A percentile compares a stretch with the other conserved stretches of the same genome.
Evolutionary conservation across 2,797 vertebrate species (phyloP).

Genomic region (Pseudotriccus pelzelni): DNA sequence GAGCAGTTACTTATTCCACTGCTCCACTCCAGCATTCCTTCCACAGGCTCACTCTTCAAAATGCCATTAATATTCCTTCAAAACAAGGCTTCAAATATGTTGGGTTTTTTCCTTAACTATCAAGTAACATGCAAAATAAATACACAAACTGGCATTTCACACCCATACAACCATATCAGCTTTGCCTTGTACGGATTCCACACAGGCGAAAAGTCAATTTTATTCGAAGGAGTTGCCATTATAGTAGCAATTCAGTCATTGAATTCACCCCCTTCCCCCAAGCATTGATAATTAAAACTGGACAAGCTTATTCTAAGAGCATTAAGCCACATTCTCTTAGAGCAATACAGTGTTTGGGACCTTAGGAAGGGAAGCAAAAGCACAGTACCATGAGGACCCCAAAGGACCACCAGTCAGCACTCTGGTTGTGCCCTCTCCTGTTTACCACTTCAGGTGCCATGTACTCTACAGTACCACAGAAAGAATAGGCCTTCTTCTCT

Average conservation of each 20-base stretch:
- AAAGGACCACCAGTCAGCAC: constrained; percentile 98
- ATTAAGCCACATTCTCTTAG: neutral
- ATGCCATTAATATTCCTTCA: neutral
- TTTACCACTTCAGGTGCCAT: constrained; percentile 99
- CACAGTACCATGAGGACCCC: constrained; percentile 94
- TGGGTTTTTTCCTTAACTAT: neutral
- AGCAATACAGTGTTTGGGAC: neutral
- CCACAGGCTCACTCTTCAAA: neutral
- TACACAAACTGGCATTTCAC: neutral
- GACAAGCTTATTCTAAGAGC: neutral
- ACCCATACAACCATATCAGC: neutral
- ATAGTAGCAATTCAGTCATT: neutral
- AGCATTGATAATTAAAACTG: neutral
- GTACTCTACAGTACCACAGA: constrained; percentile 99
- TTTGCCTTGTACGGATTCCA: neutral
- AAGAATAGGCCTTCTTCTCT: constrained; percentile 98
- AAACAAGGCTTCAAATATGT: neutral
- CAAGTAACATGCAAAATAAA: neutral
- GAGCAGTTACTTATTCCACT: neutral
- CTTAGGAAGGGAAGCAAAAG: constrained; percentile 4
- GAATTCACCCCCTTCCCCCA: neutral
- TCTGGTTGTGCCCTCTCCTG: constrained; percentile 97
- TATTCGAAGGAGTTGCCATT: neutral
- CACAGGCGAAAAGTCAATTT: neutral
- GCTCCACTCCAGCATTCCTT: neutral